Evolutionary conservation across 2,113 vertebrate genomes (phyloP).

Genomic region (Myxocyprinus asiaticus): DNA sequence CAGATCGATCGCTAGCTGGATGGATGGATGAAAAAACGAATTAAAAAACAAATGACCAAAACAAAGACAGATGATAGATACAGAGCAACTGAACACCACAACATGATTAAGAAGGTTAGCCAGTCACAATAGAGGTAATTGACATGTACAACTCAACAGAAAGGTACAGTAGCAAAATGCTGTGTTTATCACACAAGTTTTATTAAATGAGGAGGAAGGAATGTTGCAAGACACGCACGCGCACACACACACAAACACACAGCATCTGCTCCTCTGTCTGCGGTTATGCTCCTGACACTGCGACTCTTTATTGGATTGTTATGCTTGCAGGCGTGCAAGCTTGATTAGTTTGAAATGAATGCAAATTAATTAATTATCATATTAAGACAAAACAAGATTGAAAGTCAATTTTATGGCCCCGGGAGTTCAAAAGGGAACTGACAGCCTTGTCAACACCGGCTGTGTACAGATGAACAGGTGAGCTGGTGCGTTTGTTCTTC

Average conservation of each 20-base stretch:
- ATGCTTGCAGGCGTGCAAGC: conserved; percentile 38
- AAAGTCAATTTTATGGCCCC: conserved; percentile 51
- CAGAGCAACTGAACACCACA: too few species aligned
- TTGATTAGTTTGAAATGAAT: conserved; percentile 43
- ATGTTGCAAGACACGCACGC: conserved; percentile 38
- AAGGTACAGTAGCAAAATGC: background rate
- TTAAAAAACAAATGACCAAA: too few species aligned
- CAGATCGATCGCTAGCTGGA: too few species aligned
- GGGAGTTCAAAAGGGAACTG: conserved; percentile 43
- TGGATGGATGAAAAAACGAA: too few species aligned
- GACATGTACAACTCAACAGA: background rate
- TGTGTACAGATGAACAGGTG: conserved; percentile 30
- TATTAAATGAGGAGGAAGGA: conserved; percentile 43
- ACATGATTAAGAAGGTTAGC: too few species aligned
- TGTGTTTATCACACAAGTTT: too few species aligned
- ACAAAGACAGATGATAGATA: too few species aligned
- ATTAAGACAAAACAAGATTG: conserved; percentile 48
- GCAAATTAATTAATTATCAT: conserved; percentile 53
- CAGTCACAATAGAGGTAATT: too few species aligned
- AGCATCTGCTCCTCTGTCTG: conserved; percentile 54
- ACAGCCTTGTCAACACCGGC: conserved; percentile 42
- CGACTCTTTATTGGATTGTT: conserved; percentile 40
- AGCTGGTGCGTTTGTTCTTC: conserved; percentile 37
- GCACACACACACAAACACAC: background rate
- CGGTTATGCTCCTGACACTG: conserved; percentile 39